Evolutionary conservation across 2,888 invertebrate genomes (phyloP).

Genomic region (Nyleta sp.): DNA sequence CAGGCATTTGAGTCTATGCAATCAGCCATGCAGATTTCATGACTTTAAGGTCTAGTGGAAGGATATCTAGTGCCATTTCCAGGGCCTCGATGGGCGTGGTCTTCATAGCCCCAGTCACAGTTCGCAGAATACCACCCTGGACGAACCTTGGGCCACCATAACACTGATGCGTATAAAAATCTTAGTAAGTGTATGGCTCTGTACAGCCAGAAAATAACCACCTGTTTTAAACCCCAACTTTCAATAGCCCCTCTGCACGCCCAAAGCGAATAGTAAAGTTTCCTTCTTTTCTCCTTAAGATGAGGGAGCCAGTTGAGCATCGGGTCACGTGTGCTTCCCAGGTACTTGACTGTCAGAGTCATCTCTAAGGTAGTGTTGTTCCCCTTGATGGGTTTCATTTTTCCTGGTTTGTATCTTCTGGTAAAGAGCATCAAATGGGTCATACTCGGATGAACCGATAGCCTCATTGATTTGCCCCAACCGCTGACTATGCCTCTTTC

Average conservation of each 20-base stretch:
- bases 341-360: neutral
- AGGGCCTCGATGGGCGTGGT: conserved; percentile 1
- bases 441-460: neutral
- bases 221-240: neutral
- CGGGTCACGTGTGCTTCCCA: neutral
- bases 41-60: neutral
- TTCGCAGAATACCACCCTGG: neutral
- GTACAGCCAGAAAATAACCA: neutral
- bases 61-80: neutral
- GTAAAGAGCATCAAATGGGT: neutral
- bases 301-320: neutral
- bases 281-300: neutral
- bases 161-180: neutral
- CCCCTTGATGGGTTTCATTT: neutral
- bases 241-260: conserved; percentile 1
- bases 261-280: neutral
- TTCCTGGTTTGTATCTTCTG: neutral
- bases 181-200: neutral
- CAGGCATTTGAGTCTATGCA: neutral
- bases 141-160: neutral
- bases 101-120: neutral
- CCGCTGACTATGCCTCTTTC: neutral
- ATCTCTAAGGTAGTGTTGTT: neutral
- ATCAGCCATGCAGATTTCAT: neutral
- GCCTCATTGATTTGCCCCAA: neutral